Evolutionary conservation across 1,140 invertebrate species (phyloP), one percentile per base, ranked within the genome.

Genomic region (Drosophila pallidifrons): DNA sequence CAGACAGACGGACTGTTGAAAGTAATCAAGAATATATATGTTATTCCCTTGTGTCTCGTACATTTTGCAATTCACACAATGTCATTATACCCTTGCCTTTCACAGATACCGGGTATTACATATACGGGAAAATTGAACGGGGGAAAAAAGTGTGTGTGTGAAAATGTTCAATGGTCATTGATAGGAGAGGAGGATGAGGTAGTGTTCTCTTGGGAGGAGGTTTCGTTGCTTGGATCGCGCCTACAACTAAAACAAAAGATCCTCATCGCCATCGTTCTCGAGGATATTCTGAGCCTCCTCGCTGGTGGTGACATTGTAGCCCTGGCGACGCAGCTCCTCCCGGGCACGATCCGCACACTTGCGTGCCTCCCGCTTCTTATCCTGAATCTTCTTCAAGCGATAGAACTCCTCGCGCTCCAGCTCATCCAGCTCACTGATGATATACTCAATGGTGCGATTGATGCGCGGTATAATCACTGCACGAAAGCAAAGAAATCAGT

Each of bases 331-430:
- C 76, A 94, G 75, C 75, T 93, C 93, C 52, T 92, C 92, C 60
- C 94, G 85, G 1, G 59, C 11, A 10, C 93, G 94, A 81, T 96
- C 96, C 0, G 93, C 94, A 74, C 94, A 94, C 32, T 94, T 94
- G 81, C 94, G 92, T 1, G 94, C 93, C 80, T 95, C 95, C 75
- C 95, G 95, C 92, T 95, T 95, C 90, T 95, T 95, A 70, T 95
- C 94, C 82, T 93, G 91, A 20, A 92, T 87, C 51, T 92, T 99
- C 94, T 99, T 99, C 81, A 99, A 93, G 66, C 98, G 96, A 93
- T 99, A 99, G 94, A 99, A 99, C 92, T 99, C 99, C 94, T 99
- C 99, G 94, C 99, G 95, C 93, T 99, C 99, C 81, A 99, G 94
- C 93, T 99, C 99, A 93, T 99, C 99, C 77, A 99, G 93, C 93